Evolutionary conservation across 2,113 vertebrate genomes (phyloP), one percentile per base, ranked within the genome.

Genomic region (Mionectes macconnelli): DNA sequence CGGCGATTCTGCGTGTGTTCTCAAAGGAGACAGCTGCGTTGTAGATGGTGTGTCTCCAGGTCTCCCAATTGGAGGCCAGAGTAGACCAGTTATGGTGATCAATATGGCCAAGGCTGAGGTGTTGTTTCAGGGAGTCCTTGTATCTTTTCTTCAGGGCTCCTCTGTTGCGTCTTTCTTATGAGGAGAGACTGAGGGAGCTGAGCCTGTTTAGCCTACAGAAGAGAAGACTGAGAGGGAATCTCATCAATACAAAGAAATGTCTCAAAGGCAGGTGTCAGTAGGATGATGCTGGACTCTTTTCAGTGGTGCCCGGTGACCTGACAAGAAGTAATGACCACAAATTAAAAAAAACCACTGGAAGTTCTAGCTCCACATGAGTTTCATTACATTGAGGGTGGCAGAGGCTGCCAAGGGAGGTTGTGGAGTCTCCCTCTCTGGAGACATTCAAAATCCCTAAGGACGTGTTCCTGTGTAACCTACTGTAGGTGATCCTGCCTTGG

Each of bases 221-320:
- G 18, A 50, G 27, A 49, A 49, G 56, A 13, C 19, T 67, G 52
- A 67, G 27, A 10, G 13, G 6, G 4, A 5, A 30, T n/a, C 15
- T 52, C 6, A 6, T 59, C 28, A 59, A 52, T 52, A 14, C 42
- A 14, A 24, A 37, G 8, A 50, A 57, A 45, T 59, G 30, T 39
- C 37, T 28, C 37, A 28, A 52, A 59, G 9, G 10, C 0, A 0
- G 4, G 2, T 28, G 10, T 23, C 19, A 45, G 30, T 11, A 52
- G 33, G 27, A 52, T 52, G 16, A 10, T 45, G 23, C 4, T 27
- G 59, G 33, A 14, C 12, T 10, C 7, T 24, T 39, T 74, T 30
- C 28, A 21, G 15, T 24, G 37, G 18, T 40, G 3, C 42, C 20
- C 12, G 60, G 28, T 7, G 28, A 52, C 12, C 37, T 19, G 37